These are phyloP conservation scores for Galaxias olidus DNA, from an alignment of 2,797 vertebrate genomes.

Conservation along the genomic window DNA sequence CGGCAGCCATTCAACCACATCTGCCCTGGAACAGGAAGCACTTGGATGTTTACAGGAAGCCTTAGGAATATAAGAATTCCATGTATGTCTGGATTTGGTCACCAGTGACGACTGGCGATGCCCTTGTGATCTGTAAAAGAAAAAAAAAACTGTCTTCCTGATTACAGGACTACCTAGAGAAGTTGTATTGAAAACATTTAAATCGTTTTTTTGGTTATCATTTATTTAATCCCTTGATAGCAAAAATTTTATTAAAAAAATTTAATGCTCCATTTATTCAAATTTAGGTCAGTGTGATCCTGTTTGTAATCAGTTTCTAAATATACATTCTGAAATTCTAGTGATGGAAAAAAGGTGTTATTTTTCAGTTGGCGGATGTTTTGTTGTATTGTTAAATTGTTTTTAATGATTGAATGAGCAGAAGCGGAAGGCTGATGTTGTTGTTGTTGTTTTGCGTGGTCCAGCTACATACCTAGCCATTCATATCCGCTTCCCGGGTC, in stretches of 20 bases:
- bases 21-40: constrained; percentile 68
- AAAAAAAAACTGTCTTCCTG: constrained; percentile 52
- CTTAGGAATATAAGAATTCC: constrained; percentile 66
- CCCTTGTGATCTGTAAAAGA: constrained; percentile 18
- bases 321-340: constrained; percentile 62
- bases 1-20: constrained; percentile 47
- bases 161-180: constrained; percentile 43
- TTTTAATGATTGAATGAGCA: constrained; percentile 52
- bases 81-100: constrained; percentile 39
- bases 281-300: constrained; percentile 69
- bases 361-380: constrained; percentile 68
- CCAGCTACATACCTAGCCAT: constrained; percentile 29
- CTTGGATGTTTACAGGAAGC: constrained; percentile 81
- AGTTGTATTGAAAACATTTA: too few species aligned
- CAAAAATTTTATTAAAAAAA: background rate
- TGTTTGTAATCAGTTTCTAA: constrained; percentile 72
- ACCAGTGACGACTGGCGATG: constrained; percentile 53
- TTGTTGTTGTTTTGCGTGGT: constrained; percentile 40
- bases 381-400: constrained; percentile 62
- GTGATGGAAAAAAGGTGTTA: constrained; percentile 39
- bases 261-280: constrained; percentile 60
- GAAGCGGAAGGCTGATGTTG: constrained; percentile 30
- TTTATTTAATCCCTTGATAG: constrained; percentile 52
- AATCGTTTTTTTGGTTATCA: constrained; percentile 21
- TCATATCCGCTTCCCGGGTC: constrained; percentile 38